Evolutionary conservation across 2,797 vertebrate genomes (phyloP), one percentile per base, ranked within the genome.

Genomic region (Pantherophis vulpinus): DNA sequence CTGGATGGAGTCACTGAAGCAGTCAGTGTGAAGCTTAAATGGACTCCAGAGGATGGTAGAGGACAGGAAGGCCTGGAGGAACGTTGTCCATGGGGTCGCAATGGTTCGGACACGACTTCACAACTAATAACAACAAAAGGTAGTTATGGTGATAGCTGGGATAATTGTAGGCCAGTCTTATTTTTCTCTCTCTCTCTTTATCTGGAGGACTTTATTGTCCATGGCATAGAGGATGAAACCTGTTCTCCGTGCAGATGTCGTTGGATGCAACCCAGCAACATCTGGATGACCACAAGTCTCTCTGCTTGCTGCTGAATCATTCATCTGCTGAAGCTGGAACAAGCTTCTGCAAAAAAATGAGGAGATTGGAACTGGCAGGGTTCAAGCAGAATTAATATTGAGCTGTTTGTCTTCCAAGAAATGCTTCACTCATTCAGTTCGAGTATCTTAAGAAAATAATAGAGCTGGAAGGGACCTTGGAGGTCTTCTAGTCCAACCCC

Each of bases 41-140:
- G 51, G 9, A 54, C 51, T 54, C 51, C 51, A 54, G 9, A 54
- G 51, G 51, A 54, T 54, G 51, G 51, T 10, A 54, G 51, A 54
- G 51, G 51, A 54, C 9, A 54, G 51, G 9, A 54, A 54, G 51
- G 51, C 51, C 51, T 10, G 9, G 51, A 54, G 9, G 51, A 54
- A 54, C 1, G 3, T 54, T 54, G 51, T 10, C 51, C 9, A 54
- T 54, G 8, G 1, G 51, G 8, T 10, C 1, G 1, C 9, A 0
- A 54, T 9, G 51, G 51, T 1, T 54, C 51, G 9, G 51, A 54
- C 51, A 10, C 51, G 9, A 54, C 51, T 54, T 54, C 1, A 9
- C 51, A 54, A 54, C 51, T 54, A 54, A 54, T 8, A 51, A 54
- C 9, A 54, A 54, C 51, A 54, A 54, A 20, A 37, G 70, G 7